These are phyloP conservation scores for Myathropa florea DNA, from an alignment of 2,888 invertebrate genomes.

Conservation along the genomic window DNA sequence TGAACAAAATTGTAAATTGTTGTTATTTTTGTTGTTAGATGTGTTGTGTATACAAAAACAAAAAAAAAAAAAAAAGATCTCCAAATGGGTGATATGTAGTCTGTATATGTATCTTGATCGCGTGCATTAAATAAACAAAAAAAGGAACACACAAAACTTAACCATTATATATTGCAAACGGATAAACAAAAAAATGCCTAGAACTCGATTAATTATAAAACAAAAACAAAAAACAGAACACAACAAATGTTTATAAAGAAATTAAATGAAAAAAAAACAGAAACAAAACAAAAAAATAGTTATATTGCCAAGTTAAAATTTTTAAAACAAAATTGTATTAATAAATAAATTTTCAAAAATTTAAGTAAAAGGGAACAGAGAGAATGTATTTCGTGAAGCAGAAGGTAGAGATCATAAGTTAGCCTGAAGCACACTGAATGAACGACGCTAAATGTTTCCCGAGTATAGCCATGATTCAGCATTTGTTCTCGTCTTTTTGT, in stretches of 20 bases:
- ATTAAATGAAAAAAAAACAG: conserved; percentile 2
- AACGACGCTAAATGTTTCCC: background rate
- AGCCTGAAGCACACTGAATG: background rate
- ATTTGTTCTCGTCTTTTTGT: too few species aligned
- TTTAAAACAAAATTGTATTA: conserved; percentile 20
- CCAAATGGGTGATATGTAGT: conserved; percentile 65
- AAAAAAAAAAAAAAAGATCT: conserved; percentile 47
- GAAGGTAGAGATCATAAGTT: background rate
- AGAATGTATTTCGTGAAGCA: background rate
- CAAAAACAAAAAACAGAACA: conserved; percentile 15
- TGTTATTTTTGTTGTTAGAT: conserved; percentile 58
- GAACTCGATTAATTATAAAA: conserved; percentile 26
- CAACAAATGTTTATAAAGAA: conserved; percentile 32
- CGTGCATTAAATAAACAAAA: conserved; percentile 45
- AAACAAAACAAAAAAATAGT: background rate
- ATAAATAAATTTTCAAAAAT: conserved; percentile 29
- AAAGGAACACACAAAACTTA: conserved; percentile 25
- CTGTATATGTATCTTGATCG: conserved; percentile 65
- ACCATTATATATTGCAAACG: conserved; percentile 30
- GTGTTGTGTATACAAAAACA: conserved; percentile 47
- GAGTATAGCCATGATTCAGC: too few species aligned
- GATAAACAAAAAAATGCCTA: conserved; percentile 24
- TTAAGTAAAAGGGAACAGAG: conserved; percentile 13
- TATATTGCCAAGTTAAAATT: conserved; percentile 43
- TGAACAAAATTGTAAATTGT: conserved; percentile 50